Evolutionary conservation across 2,113 vertebrate species (phyloP), one percentile per base, ranked within the genome.

Genomic region (Xiphophorus couchianus): DNA sequence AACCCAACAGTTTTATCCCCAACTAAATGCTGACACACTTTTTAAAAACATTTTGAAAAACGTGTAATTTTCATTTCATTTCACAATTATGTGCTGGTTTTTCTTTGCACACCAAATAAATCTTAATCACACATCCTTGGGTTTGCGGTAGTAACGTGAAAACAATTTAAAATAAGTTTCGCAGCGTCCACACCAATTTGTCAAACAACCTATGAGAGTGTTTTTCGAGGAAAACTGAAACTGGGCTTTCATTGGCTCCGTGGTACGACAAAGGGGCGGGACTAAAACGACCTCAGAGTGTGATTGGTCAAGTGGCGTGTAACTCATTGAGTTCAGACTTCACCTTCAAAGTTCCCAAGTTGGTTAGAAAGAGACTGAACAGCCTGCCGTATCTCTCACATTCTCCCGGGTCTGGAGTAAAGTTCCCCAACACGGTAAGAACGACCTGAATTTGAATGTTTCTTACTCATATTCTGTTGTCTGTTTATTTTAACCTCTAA

Each of bases 211-310:
- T 31, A 63, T 77, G 78, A 67, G 58, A 15, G 44, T 63, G 60
- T 69, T 61, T 44, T 28, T 27, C 31, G 60, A 67, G 5, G 7
- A 3, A 67, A 71, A 27, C 15, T 10, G 27, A 61, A 3, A 14
- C 39, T 66, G 58, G 39, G 1, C 54, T 72, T 28, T 75, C 12
- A 93, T 94, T 95, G 93, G 94, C 66, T 70, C 6, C 77, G 3
- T 5, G 1, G 0, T 27, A 6, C 5, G 10, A 0, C 0, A n/a
- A 0, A 15, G 67, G 51, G 94, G 94, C 83, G 90, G 93, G 82
- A 69, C 19, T 0, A 63, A 0, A 3, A 5, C 2, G 6, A 78
- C 81, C 0, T 1, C 14, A 0, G 25, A 0, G 2, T 72, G 17
- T 81, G 83, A 93, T 93, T 94, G 90, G 91, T 81, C 28, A n/a